Conservation (phyloP, 2,113 vertebrate species). For the Numida meleagris region DNA sequence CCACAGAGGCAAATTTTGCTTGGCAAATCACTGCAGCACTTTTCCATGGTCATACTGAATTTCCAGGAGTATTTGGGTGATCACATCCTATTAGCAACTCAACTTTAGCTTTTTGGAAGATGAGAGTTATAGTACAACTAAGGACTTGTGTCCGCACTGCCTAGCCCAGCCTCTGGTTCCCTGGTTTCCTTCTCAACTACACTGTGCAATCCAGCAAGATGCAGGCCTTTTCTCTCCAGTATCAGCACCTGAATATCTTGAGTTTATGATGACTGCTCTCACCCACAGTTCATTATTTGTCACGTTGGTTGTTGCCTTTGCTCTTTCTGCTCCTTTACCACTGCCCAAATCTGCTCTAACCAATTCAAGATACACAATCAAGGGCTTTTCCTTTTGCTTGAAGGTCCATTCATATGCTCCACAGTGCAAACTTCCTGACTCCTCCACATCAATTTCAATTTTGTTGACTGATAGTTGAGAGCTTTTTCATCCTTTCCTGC, state of each 20-base stretch:
- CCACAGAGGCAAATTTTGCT: fast-evolving
- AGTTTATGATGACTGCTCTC: not conserved
- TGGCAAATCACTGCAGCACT: not conserved
- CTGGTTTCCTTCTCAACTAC: not conserved
- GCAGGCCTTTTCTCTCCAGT: not conserved
- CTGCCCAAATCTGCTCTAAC: not conserved
- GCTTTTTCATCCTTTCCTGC: not conserved
- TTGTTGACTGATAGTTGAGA: not conserved
- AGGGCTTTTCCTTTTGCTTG: not conserved
- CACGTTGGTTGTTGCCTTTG: not conserved
- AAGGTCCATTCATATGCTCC: not conserved
- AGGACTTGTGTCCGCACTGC: not conserved
- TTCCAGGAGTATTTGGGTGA: not conserved
- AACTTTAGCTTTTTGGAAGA: not conserved
- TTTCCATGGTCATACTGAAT: not conserved
- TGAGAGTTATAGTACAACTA: not conserved
- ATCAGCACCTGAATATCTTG: not conserved
- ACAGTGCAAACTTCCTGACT: not conserved
- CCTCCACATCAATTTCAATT: not conserved
- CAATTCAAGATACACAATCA: not conserved
- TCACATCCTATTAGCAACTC: not conserved
- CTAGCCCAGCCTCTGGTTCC: not conserved
- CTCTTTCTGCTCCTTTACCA: not conserved
- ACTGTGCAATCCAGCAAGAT: no score
- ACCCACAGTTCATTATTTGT: not conserved